Base-by-base conservation (phyloP, 2,113 vertebrate genomes). In the Zootoca vivipara region DNA sequence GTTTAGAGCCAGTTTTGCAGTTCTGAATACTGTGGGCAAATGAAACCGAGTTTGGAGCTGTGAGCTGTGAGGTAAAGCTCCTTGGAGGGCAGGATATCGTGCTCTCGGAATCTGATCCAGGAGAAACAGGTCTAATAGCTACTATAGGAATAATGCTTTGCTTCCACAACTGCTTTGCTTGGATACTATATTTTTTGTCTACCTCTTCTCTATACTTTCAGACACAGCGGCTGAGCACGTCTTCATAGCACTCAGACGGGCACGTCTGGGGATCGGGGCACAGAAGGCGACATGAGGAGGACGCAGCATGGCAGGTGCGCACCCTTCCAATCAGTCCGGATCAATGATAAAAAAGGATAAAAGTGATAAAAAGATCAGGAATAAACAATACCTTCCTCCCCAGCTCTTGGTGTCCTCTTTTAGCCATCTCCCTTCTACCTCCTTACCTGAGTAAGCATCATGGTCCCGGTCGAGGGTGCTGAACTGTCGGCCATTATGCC, bases 401-500 rank as follows among this genome's bases (percentile, higher is more conserved):
- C 9, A 20, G 5, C 33, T 78, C 40, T 85, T 18, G n/a, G 58
- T 56, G 5, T 77, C 24, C 7, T 20, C 26, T n/a, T 30, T n/a
- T 10, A 62, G 46, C 2, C 22, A 35, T 6, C 69, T 56, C 42
- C 24, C 5, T 12, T 38, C 69, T 33, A 38, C 22, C 33, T 42
- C 38, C 64, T 87, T 89, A 99, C 98, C 98, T 83, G 96, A 92
- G 84, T 98, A 98, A 18, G 97, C 93, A 82, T 99, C 98, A 52
- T 96, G 97, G 93, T 99, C 98, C 5, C 96, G 97, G 85, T 99
- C 98, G 89, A 98, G 94, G 4, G 98, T 98, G 90, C 98, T 99
- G 95, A 99, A 99, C 75, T 98, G 97, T 90, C 98, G 98, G 94
- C 98, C 98, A 65, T 95, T 98, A 93, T 99, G 98, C 98, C 98